Percentiles rank a stretch among this genome's conserved stretches.
Conservation (phyloP, 35 echinoderm and acorn worm genomes). For the Hemicentrotus pulcherrimus region DNA sequence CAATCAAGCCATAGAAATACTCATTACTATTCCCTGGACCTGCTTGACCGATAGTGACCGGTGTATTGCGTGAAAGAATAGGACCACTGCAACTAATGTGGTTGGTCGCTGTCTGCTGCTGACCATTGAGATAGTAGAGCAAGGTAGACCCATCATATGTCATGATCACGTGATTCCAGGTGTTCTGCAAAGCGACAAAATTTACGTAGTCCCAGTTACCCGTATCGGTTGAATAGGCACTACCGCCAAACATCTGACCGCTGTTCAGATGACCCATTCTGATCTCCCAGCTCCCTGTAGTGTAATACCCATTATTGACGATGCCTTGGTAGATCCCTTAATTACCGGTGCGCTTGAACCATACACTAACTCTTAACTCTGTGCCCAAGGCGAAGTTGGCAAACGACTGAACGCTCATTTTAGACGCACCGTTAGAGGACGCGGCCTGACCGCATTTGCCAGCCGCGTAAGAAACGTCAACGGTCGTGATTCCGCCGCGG, state of each 20-base stretch:
- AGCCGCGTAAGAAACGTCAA: conserved; percentile 6
- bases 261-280: conserved; percentile 63
- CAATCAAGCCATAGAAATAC: conserved; percentile 57
- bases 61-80: conserved; percentile 52
- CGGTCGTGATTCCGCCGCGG: not conserved
- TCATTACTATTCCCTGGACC: not conserved
- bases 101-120: not conserved
- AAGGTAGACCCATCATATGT: conserved; percentile 56
- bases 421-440: conserved; percentile 38
- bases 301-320: conserved; percentile 72
- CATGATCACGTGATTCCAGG: conserved; percentile 66
- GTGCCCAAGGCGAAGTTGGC: conserved; percentile 26
- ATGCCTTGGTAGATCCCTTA: conserved; percentile 49
- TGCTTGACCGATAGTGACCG: conserved; percentile 59
- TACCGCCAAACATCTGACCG: conserved; percentile 61
- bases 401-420: not conserved
- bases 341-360: conserved; percentile 43
- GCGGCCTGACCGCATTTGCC: conserved; percentile 48
- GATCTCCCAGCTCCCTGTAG: conserved; percentile 81
- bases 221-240: conserved; percentile 20
- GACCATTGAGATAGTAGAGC: conserved; percentile 49
- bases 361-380: conserved; percentile 46
- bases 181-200: conserved; percentile 27
- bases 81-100: conserved; percentile 10
- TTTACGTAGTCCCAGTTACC: conserved; percentile 55